Evolutionary conservation across 2,888 invertebrate species (phyloP).

Genomic region (Microplitis deprimator): DNA sequence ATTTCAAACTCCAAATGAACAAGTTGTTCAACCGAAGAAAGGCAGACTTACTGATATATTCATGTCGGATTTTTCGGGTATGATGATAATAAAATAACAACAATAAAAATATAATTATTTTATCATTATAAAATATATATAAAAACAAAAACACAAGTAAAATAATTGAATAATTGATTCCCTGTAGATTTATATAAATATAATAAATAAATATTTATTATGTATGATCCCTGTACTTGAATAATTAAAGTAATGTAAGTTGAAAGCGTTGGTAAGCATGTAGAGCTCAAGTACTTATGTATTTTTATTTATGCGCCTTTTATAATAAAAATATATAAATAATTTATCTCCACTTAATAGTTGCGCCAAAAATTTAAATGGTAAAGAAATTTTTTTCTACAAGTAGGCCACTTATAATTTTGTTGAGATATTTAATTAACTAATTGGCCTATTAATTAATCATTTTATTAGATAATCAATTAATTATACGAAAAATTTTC

Average conservation of each 20-base stretch:
- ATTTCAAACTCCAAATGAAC: slow-evolving; percentile 82
- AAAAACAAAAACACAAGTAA: neutral
- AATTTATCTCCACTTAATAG: neutral
- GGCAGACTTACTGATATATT: slow-evolving; percentile 90
- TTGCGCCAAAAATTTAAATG: neutral
- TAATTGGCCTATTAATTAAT: neutral
- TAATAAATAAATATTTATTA: neutral
- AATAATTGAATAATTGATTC: slow-evolving; percentile 24
- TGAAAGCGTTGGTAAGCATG: neutral
- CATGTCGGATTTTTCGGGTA: slow-evolving; percentile 86
- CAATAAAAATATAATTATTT: slow-evolving; percentile 1
- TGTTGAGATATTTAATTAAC: neutral
- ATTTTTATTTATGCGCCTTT: neutral
- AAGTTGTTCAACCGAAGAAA: slow-evolving; percentile 79
- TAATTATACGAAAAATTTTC: neutral
- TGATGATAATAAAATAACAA: slow-evolving; percentile 55
- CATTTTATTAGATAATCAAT: neutral
- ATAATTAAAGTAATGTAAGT: neutral
- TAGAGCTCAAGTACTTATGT: neutral
- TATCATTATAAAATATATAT: neutral
- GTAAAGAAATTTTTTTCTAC: too few relatives aligned
- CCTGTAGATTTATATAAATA: slow-evolving; percentile 41
- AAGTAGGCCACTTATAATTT: too few relatives aligned
- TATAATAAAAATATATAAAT: neutral
- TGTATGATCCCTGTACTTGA: neutral